Conservation (phyloP, 2,888 invertebrate species). For the Euplexia lucipara region DNA sequence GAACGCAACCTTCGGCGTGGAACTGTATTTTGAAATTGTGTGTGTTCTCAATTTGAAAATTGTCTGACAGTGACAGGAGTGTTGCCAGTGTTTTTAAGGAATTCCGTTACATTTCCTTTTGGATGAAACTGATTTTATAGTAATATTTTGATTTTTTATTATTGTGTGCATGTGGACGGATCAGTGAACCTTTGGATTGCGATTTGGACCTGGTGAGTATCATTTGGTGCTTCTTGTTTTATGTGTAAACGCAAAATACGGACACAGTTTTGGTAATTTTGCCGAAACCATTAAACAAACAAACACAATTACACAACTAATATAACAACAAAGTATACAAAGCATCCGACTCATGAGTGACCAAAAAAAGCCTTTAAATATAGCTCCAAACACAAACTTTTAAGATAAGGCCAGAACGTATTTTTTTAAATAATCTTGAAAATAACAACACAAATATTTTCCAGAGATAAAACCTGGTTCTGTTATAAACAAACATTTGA, state of each 20-base stretch:
- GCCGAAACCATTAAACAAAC: constrained; percentile 23
- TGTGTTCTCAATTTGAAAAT: constrained; percentile 74
- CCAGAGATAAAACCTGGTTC: constrained; percentile 48
- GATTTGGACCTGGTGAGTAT: constrained; percentile 87
- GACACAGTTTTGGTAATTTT: constrained; percentile 15
- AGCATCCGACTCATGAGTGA: constrained; percentile 9
- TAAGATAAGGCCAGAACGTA: constrained; percentile 42
- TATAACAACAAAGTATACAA: constrained; percentile 18
- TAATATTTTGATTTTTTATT: constrained; percentile 68
- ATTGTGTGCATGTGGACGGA: constrained; percentile 83
- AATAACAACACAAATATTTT: constrained; percentile 46
- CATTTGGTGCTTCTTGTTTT: constrained; percentile 44
- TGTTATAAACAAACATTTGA: constrained; percentile 44
- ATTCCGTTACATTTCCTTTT: constrained; percentile 62
- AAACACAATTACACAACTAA: constrained; percentile 9
- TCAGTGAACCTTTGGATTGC: constrained; percentile 88
- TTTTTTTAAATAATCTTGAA: constrained; percentile 44
- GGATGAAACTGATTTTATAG: constrained; percentile 68
- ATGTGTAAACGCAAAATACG: constrained; percentile 6
- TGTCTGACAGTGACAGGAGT: constrained; percentile 86
- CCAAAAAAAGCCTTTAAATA: constrained; percentile 21
- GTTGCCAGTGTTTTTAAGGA: constrained; percentile 71
- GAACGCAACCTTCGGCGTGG: constrained; percentile 68
- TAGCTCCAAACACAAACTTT: constrained; percentile 20
- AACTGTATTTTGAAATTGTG: constrained; percentile 74